Conservation (phyloP, 1,140 invertebrate species). For the Archivesica marissinica region DNA sequence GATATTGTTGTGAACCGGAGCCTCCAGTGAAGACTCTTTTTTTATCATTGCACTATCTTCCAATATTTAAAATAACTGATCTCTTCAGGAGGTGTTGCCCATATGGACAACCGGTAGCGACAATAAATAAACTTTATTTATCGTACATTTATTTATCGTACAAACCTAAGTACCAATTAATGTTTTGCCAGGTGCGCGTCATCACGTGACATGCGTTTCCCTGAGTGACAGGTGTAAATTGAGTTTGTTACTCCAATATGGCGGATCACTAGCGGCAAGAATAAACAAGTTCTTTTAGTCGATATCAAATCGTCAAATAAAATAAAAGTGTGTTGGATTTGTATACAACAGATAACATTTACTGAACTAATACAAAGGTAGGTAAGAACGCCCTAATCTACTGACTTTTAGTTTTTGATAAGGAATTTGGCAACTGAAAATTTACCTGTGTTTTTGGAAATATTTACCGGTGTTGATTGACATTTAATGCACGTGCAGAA, state of each 20-base stretch:
- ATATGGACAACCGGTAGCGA: too few relatives aligned
- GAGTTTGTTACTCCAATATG: conserved; percentile 54
- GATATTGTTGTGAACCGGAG: too few relatives aligned
- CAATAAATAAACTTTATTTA: too few relatives aligned
- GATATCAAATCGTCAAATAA: conserved; percentile 41
- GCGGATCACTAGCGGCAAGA: conserved; percentile 54
- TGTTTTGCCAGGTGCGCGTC: conserved; percentile 61
- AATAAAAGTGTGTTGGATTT: conserved; percentile 57
- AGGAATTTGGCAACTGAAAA: conserved; percentile 40
- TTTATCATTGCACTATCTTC: too few relatives aligned
- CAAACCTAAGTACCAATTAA: not conserved
- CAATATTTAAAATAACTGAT: too few relatives aligned
- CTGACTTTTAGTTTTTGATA: not conserved
- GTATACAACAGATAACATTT: conserved; percentile 59
- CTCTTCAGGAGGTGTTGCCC: too few relatives aligned
- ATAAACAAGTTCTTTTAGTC: conserved; percentile 54
- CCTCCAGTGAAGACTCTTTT: too few relatives aligned
- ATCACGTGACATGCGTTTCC: conserved; percentile 62
- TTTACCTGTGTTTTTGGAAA: not conserved
- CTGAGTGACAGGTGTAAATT: conserved; percentile 50
- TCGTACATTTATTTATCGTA: too few relatives aligned
- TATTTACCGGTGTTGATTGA: conserved; percentile 32
- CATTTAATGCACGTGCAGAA: conserved; percentile 58
- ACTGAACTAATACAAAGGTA: conserved; percentile 42
- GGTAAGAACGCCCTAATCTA: conserved; percentile 5